These are phyloP conservation scores for Silurus glanis DNA, from an alignment of 2,113 vertebrate genomes.

Conservation along the genomic window DNA sequence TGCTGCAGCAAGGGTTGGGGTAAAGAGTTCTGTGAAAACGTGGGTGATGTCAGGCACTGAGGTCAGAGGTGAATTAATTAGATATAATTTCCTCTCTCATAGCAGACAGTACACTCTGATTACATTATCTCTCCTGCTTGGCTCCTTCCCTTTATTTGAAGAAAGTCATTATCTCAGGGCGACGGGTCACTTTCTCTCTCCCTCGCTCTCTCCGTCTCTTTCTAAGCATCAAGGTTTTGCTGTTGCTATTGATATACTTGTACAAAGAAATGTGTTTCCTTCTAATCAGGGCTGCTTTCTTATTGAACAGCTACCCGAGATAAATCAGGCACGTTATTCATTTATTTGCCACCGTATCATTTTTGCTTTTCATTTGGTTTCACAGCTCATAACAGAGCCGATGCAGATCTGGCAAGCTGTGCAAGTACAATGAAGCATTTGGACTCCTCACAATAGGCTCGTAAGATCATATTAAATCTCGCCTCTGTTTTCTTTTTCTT, in stretches of 20 bases:
- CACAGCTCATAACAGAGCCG: slow-evolving; percentile 47
- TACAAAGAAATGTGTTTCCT: slow-evolving; percentile 46
- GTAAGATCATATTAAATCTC: slow-evolving; percentile 48
- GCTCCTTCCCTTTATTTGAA: slow-evolving; percentile 46
- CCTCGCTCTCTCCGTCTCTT: slow-evolving; percentile 14
- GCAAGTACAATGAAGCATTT: slow-evolving; percentile 33
- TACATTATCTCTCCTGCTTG: slow-evolving; percentile 60
- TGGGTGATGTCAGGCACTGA: slow-evolving; percentile 43
- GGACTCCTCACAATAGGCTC: slow-evolving; percentile 31
- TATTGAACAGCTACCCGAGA: slow-evolving; percentile 47
- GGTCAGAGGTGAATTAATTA: slow-evolving; percentile 69
- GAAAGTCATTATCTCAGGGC: slow-evolving; percentile 45
- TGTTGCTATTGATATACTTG: slow-evolving; percentile 40
- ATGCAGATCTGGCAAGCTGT: slow-evolving; percentile 46
- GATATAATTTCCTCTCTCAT: slow-evolving; percentile 54
- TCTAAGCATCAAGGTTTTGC: slow-evolving; percentile 29
- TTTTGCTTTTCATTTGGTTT: slow-evolving; percentile 46
- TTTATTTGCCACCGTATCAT: slow-evolving; percentile 45
- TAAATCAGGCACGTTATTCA: slow-evolving; percentile 39
- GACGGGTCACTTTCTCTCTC: slow-evolving; percentile 23
- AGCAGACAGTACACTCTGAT: slow-evolving; percentile 53
- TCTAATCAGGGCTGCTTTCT: slow-evolving; percentile 50
- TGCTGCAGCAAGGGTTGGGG: slow-evolving; percentile 39
- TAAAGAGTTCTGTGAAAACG: slow-evolving; percentile 26
- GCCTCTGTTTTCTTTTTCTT: slow-evolving; percentile 2